Base-by-base conservation (phyloP, 2,113 vertebrate genomes). In the Acrocephalus arundinaceus region DNA sequence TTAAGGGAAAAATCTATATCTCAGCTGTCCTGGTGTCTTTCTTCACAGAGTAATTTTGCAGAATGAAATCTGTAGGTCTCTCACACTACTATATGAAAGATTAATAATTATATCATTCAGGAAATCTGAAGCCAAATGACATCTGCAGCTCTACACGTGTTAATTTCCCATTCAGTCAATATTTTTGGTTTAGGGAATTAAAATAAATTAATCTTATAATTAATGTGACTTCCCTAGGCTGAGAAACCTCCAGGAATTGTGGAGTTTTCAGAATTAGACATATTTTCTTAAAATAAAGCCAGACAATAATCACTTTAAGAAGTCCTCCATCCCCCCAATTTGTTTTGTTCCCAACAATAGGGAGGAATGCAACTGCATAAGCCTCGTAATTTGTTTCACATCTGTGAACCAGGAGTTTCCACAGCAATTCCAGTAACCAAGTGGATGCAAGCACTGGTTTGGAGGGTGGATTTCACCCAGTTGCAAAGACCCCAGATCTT, bases 111-210 rank as follows among this genome's bases (percentile, higher is more conserved):
- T 92, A 98, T 97, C 94, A 97, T 96, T 97, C 94, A 96, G 95
- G 90, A 98, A 97, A 97, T 97, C 91, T 97, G 96, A 98, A 95
- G 91, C 95, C 96, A 97, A 98, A 98, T 97, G 97, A 97, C 97
- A 98, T 97, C 97, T 98, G 97, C 92, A 97, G 95, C 94, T 97
- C 96, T 97, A 95, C 97, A 97, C 83, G 76, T 97, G 97, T 97
- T 97, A 97, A 98, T 96, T 97, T 97, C 97, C 90, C 96, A 97
- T 98, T 97, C 96, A 97, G 97, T 98, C 98, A 98, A 98, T 98
- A 98, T 98, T 98, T 98, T 98, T 96, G 62, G 96, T 97, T 96
- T 67, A 90, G 96, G 94, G 93, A 98, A 97, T 97, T 97, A 97
- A 98, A 98, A 96, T 90, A 98, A 98, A 98, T 97, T 97, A 89